Conservation (phyloP, 37 sponge, comb jelly and placozoan genomes). For the Ephydatia muelleri region DNA sequence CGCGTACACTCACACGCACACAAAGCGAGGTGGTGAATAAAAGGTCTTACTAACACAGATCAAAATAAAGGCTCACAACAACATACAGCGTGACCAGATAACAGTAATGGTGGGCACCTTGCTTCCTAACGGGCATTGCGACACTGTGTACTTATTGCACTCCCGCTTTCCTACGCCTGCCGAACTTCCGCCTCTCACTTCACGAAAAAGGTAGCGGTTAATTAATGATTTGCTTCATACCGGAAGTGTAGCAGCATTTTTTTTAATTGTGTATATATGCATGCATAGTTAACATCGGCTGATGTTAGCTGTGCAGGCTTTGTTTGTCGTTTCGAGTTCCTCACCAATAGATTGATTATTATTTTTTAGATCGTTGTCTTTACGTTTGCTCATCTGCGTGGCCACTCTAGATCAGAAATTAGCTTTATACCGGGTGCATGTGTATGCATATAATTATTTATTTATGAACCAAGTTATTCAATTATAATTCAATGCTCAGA, state of each 20-base stretch:
- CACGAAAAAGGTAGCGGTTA: not conserved
- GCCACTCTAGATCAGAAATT: too few species aligned
- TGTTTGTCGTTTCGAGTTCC: too few species aligned
- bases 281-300: too few species aligned
- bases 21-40: not conserved
- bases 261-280: too few species aligned
- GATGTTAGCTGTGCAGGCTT: too few species aligned
- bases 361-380: too few species aligned
- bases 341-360: too few species aligned
- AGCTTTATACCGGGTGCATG: too few species aligned
- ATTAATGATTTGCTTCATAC: not conserved
- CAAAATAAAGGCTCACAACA: not conserved
- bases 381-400: too few species aligned
- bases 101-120: not conserved
- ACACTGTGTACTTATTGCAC: not conserved
- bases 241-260: too few species aligned
- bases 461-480: too few species aligned
- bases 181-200: not conserved
- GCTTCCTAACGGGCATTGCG: not conserved
- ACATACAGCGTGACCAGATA: not conserved
- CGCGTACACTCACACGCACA: constrained; percentile 20
- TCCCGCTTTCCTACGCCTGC: not conserved
- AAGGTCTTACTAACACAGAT: not conserved
- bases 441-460: too few species aligned
- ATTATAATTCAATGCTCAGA: not conserved